Base-by-base conservation (phyloP, 2,797 vertebrate genomes). In the Chelonia mydas region DNA sequence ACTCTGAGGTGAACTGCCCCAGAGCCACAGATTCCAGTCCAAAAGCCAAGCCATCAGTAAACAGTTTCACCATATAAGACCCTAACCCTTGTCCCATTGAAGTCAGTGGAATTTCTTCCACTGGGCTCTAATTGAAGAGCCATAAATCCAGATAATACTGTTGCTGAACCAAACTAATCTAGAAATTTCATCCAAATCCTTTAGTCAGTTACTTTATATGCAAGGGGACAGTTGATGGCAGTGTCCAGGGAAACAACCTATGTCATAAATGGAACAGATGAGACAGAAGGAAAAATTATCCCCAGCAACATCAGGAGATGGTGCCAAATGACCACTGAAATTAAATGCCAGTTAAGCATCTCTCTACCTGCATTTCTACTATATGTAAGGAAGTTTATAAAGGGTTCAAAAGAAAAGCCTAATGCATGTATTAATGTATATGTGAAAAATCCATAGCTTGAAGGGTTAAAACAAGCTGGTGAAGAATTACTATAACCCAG, bases 401-500 rank as follows among this genome's bases (percentile, higher is more conserved):
- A 88, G 59, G 10, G 89, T 84, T 13, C 49, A 91, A 87, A 78
- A 31, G 51, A 81, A 68, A 37, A 90, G 74, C 5, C 7, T 80
- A 82, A 87, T 15, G 78, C 82, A 89, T 81, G 88, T 59, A 50
- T 25, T 86, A 47, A 82, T 5, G 5, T 54, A 57, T 5, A 65
- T 16, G 77, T 15, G 3, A 84, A 76, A 49, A 84, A 12, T 7
- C 72, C 1, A 19, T 3, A 86, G 11, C 84, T 59, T 5, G 15
- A 90, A 65, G 51, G 79, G 27, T 49, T 47, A 47, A 77, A 47
- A 77, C 27, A 77, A 27, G 45, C 45, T 47, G 45, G 9, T 45
- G 83, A 87, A 91, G 95, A 81, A 88, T 82, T 90, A 80, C 81
- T 41, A 45, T 7, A 37, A 90, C 81, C 49, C 79, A 88, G n/a